Conservation (phyloP, 2,797 vertebrate species). For the Microcaecilia unicolor region DNA sequence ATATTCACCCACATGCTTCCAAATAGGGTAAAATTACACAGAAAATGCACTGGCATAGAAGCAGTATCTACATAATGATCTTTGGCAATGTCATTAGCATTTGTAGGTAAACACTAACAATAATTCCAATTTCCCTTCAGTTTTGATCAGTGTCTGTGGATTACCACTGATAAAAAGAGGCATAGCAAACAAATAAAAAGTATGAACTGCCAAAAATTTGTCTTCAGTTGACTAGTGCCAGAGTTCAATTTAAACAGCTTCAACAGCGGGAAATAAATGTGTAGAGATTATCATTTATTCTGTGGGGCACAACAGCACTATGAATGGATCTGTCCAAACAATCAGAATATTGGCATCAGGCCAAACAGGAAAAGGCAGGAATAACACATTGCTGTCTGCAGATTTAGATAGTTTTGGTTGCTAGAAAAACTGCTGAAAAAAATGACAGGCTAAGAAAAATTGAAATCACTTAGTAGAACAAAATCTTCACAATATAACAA, state of each 20-base stretch:
- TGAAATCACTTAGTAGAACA: neutral
- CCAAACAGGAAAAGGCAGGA: constrained; percentile 8
- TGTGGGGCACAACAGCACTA: constrained; percentile 12
- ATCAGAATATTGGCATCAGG: constrained; percentile 12
- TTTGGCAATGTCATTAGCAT: constrained; percentile 2
- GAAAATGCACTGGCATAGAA: constrained; percentile 1
- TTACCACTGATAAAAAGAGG: constrained; percentile 6
- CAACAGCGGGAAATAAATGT: constrained; percentile 12
- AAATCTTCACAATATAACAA: neutral
- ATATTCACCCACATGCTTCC: neutral
- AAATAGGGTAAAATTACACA: neutral
- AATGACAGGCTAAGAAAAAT: constrained; percentile 1
- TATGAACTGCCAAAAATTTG: constrained; percentile 13
- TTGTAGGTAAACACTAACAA: constrained; percentile 13
- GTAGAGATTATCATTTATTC: constrained; percentile 18
- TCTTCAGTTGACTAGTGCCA: constrained; percentile 10
- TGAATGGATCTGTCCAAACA: constrained; percentile 18
- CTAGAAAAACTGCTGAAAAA: neutral
- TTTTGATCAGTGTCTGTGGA: constrained; percentile 8
- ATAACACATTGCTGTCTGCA: neutral
- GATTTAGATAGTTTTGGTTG: constrained; percentile 1
- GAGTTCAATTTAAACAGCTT: constrained; percentile 17
- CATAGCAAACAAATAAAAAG: constrained; percentile 15
- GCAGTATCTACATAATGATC: neutral
- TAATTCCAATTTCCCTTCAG: constrained; percentile 13